Base-by-base conservation (phyloP, 2,797 vertebrate species). In the Alca torda region DNA sequence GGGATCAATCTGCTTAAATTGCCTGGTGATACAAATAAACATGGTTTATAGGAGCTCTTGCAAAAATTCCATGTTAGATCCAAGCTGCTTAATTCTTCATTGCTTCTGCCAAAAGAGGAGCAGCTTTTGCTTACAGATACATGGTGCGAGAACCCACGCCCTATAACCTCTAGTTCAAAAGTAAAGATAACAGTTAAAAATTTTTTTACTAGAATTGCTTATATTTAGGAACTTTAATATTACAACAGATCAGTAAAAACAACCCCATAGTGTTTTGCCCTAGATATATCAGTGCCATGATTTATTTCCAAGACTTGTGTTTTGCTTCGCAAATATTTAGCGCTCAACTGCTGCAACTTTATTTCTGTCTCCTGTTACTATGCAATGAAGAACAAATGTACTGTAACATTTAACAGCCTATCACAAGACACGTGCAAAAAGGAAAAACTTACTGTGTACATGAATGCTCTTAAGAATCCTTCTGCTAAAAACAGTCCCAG, bases 401-500 rank as follows among this genome's bases (percentile, higher is more conserved):
- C 48, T n/a, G 30, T 11, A 93, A 59, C 46, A n/a, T 73, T 72
- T 53, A 89, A 80, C 54, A 77, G 50, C 46, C 51, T 78, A 61
- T 59, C 37, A 51, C 13, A 69, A 96, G 46, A 91, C 15, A 63
- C 3, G 1, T 19, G 83, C 13, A 81, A 78, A 93, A 73, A 74
- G 46, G 30, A 63, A 78, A 89, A 92, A 96, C 93, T 96, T 97
- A 96, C 96, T 86, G 65, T 91, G 70, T 87, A 78, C 20, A 59
- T n/a, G 64, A 90, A 80, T 25, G 92, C 92, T 86, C 63, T 94
- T 94, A 87, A 96, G 77, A 61, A 46, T 93, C 74, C 89, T 64
- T n/a, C 54, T 79, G 74, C 91, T 95, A 89, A 92, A 93, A 63
- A 63, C 17, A 57, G 85, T 94, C 48, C 95, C 83, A 54, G 19